Conservation (phyloP, 92 coral and sea anemone genomes). For the Micromussa lordhowensis region DNA sequence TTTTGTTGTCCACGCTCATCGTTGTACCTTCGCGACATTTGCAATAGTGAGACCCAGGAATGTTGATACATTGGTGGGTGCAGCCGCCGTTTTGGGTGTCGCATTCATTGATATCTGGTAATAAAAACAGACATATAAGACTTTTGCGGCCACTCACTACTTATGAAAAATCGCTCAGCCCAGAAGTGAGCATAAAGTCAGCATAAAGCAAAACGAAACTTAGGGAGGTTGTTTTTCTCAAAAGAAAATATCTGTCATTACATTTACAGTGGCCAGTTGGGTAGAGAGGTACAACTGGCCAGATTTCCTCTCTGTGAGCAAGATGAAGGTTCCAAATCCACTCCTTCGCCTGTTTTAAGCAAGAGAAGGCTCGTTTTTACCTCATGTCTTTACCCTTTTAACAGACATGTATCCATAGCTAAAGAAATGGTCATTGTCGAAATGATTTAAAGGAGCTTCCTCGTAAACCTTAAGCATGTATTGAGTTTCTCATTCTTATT, state of each 20-base stretch:
- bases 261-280: too few species aligned
- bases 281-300: too few species aligned
- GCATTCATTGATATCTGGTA: constrained; percentile 22
- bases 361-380: background rate
- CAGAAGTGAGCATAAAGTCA: too few species aligned
- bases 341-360: background rate
- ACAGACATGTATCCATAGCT: background rate
- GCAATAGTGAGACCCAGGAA: constrained; percentile 29
- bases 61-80: constrained; percentile 22
- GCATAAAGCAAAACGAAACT: background rate
- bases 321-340: too few species aligned
- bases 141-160: background rate
- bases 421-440: background rate
- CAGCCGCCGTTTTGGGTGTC: constrained; percentile 29
- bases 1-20: constrained; percentile 14
- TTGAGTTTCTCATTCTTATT: background rate
- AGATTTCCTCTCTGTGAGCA: too few species aligned
- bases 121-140: background rate
- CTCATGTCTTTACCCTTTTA: too few species aligned
- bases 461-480: background rate
- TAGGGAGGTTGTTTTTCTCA: too few species aligned
- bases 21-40: constrained; percentile 23
- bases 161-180: background rate
- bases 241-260: too few species aligned
- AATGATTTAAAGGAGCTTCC: background rate